Conservation (phyloP, 2,888 invertebrate genomes). For the Selenia dentaria region DNA sequence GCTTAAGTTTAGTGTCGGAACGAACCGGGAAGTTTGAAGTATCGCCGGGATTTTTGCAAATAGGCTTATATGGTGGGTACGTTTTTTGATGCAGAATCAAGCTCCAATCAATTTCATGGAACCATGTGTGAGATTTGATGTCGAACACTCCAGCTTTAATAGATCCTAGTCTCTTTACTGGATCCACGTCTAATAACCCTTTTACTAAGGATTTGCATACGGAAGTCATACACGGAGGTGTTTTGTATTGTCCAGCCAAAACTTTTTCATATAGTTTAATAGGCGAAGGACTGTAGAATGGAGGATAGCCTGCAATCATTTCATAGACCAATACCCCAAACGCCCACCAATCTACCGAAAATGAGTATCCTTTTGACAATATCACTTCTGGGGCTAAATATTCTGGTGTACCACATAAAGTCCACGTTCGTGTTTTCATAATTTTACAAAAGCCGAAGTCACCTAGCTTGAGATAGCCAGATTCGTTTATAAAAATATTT, state of each 20-base stretch:
- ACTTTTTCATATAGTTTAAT: conserved; percentile 97
- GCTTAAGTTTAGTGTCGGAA: conserved; percentile 76
- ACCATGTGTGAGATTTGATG: conserved; percentile 96
- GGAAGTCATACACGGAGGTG: conserved; percentile 90
- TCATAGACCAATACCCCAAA: conserved; percentile 94
- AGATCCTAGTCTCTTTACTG: conserved; percentile 90
- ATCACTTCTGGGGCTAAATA: conserved; percentile 97
- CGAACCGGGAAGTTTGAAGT: conserved; percentile 87
- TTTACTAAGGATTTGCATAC: conserved; percentile 91
- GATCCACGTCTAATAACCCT: conserved; percentile 88
- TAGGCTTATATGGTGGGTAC: conserved; percentile 85
- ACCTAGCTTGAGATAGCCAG: conserved; percentile 92
- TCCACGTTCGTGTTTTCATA: conserved; percentile 91
- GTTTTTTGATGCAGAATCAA: conserved; percentile 90
- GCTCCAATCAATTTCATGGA: conserved; percentile 92
- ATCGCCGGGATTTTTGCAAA: conserved; percentile 82
- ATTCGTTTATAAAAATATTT: conserved; percentile 90
- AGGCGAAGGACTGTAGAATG: conserved; percentile 94
- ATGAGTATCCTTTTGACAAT: conserved; percentile 94
- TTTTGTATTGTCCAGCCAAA: conserved; percentile 92
- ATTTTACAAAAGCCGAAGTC: conserved; percentile 97
- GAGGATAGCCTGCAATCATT: conserved; percentile 95
- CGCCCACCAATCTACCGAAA: conserved; percentile 98
- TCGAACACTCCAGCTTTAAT: conserved; percentile 94
- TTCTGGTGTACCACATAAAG: conserved; percentile 97